A percentile compares a stretch with the other conserved stretches of the same genome.
Conservation (phyloP, 2,113 vertebrate genomes). For the Australoheros scitulus region DNA sequence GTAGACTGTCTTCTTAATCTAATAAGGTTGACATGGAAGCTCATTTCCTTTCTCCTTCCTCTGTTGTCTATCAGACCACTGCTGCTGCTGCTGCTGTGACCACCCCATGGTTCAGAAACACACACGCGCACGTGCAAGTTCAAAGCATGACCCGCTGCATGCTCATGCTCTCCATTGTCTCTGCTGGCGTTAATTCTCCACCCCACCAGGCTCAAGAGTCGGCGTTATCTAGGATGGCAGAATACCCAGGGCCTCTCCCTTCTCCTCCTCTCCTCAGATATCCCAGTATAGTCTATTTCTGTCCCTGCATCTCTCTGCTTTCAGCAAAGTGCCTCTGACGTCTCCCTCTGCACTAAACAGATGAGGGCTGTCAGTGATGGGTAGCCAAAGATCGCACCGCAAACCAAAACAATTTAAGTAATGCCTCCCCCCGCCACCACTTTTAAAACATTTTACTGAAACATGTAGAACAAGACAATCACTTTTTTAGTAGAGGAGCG, state of each 20-base stretch:
- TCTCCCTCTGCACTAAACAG: constrained; percentile 68
- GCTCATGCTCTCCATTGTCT: constrained; percentile 46
- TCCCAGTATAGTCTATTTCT: constrained; percentile 74
- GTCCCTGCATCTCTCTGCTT: constrained; percentile 68
- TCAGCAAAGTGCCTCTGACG: constrained; percentile 70
- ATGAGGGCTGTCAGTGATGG: constrained; percentile 68
- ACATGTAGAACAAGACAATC: constrained; percentile 45
- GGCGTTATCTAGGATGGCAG: constrained; percentile 69
- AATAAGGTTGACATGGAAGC: constrained; percentile 33
- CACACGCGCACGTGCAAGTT: constrained; percentile 12
- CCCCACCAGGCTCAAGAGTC: constrained; percentile 47
- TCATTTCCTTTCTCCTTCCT: constrained; percentile 34
- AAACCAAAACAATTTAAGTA: constrained; percentile 46
- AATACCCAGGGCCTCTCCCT: constrained; percentile 67
- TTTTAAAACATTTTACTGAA: not conserved
- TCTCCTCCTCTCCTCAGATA: constrained; percentile 66
- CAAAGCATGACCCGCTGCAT: constrained; percentile 18
- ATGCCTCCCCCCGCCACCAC: not conserved
- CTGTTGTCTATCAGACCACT: constrained; percentile 43
- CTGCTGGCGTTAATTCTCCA: constrained; percentile 49
- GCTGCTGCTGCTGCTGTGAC: not conserved
- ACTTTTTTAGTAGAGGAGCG: constrained; percentile 8
- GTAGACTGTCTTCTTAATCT: constrained; percentile 28
- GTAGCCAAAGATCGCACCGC: constrained; percentile 32
- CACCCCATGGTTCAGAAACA: constrained; percentile 34